Conservation (phyloP, 2,113 vertebrate genomes). For the Hemiprocne comata region DNA sequence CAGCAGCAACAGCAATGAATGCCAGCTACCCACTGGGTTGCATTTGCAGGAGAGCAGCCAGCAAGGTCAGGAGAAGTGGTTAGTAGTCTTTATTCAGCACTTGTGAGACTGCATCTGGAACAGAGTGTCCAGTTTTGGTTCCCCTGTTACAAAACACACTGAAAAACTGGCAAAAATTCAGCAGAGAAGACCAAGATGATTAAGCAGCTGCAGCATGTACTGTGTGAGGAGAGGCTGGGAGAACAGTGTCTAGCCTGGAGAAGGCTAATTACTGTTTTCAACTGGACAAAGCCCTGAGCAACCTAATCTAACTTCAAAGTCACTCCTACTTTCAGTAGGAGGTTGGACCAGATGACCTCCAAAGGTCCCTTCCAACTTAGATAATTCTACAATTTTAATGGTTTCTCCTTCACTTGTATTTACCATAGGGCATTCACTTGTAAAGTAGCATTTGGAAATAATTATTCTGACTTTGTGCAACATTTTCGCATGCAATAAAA, state of each 20-base stretch:
- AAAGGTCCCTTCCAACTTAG: not conserved
- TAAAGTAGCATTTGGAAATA: not conserved
- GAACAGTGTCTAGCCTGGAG: not conserved
- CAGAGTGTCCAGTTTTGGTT: not conserved
- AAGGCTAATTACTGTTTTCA: not conserved
- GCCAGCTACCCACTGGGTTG: accelerated
- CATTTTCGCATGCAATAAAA: not conserved
- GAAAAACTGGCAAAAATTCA: not conserved
- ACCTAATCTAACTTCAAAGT: not conserved
- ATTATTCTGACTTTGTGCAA: not conserved
- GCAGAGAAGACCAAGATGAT: not conserved
- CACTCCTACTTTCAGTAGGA: not conserved
- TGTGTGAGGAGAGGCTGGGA: not conserved
- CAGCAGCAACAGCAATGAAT: accelerated
- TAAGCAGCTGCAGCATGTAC: not conserved
- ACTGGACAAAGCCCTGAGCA: not conserved
- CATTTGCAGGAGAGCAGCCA: not conserved
- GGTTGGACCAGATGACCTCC: not conserved
- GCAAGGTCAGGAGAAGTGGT: not conserved
- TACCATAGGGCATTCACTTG: not conserved
- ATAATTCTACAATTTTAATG: not conserved
- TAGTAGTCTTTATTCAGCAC: not conserved
- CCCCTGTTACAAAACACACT: not conserved
- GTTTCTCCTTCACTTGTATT: not conserved
- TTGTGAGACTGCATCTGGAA: not conserved